These are phyloP conservation scores for Rhinolophus ferrumequinum DNA, from an alignment of 2,113 vertebrate genomes.

Conservation along the genomic window DNA sequence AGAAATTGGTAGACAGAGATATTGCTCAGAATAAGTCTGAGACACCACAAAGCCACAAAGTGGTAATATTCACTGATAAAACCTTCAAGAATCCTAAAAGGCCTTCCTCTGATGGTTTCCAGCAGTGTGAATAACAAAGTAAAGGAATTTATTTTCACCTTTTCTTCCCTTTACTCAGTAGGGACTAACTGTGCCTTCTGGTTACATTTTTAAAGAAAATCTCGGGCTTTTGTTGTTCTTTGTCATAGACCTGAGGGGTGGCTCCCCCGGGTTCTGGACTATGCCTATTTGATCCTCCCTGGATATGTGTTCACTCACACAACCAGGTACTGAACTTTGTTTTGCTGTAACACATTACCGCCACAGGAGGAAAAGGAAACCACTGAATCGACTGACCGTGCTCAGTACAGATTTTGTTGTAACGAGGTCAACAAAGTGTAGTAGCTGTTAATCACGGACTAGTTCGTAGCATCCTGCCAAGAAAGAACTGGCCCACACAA, in stretches of 20 bases:
- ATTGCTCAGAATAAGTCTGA: not conserved
- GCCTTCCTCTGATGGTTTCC: not conserved
- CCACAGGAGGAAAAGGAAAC: conserved; percentile 1
- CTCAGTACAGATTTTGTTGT: not conserved
- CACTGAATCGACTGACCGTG: not conserved
- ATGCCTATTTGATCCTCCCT: not conserved
- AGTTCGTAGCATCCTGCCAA: conserved; percentile 2
- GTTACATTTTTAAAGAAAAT: not conserved
- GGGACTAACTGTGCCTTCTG: not conserved
- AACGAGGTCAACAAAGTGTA: not conserved
- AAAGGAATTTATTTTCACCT: not conserved
- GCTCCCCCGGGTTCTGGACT: not conserved
- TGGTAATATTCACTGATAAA: not conserved
- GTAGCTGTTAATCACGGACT: not conserved
- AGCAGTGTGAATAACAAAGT: not conserved
- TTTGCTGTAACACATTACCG: not conserved
- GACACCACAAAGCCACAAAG: not conserved
- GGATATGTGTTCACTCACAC: not conserved
- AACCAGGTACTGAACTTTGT: not conserved
- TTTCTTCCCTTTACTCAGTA: not conserved
- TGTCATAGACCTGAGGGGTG: not conserved
- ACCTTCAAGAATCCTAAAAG: not conserved
- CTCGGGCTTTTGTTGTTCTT: not conserved
- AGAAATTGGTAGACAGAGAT: not conserved
- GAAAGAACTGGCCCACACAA: not conserved